Evolutionary conservation across 2,113 vertebrate genomes (phyloP), one percentile per base, ranked within the genome.

Genomic region (Carassius auratus): DNA sequence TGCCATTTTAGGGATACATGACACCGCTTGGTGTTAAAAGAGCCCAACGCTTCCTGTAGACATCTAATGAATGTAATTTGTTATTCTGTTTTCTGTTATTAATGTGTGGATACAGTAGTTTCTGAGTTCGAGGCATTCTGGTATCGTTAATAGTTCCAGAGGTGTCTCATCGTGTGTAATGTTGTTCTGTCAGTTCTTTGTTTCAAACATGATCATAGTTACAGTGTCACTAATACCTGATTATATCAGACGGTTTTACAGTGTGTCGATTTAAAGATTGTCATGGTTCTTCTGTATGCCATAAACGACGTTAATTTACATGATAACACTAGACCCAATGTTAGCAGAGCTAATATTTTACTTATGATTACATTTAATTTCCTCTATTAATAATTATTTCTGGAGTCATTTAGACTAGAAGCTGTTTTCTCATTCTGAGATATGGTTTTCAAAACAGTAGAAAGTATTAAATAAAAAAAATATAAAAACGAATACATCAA

Each of bases 41-140:
- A 68, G 15, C 45, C 52, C 7, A 8, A 66, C 8, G 62, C 26
- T 66, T 64, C 36, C 59, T 48, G 61, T 81, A 61, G 38, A 81
- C 61, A 48, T 30, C 61, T 64, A 81, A 81, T 81, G 21, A 66
- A 66, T 45, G 78, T 66, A 66, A 19, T 17, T 9, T 66, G 48
- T 64, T 66, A 9, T 17, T 52, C 1, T n/a, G 9, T 66, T 19
- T 50, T 62, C 3, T 45, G 13, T 61, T 15, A 23, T 23, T 64
- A 3, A 12, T 45, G 59, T 80, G 26, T 17, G n/a, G 2, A 26
- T 8, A 38, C 59, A 80, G 10, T 42, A 10, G 38, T 23, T 23
- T 48, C 3, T 15, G 42, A 23, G n/a, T 15, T 8, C 71, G 10
- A 50, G n/a, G n/a, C 12, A 1, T 26, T 48, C 23, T 4, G n/a